Evolutionary conservation across 2,113 vertebrate species (phyloP).

Genomic region (Catharus bicknelli): DNA sequence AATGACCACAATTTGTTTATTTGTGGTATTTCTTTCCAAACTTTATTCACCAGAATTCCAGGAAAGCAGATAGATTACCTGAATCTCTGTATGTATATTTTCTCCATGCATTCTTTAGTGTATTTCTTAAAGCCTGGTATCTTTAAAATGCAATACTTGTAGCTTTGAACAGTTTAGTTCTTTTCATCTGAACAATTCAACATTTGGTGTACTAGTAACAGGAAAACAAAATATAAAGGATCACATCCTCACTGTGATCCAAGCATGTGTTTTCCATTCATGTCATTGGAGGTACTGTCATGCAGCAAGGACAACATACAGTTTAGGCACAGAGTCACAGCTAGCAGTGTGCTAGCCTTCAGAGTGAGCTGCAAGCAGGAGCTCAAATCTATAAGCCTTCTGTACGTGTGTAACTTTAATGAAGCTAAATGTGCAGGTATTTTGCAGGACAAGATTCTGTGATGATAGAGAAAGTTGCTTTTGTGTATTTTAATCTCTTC

Average conservation of each 20-base stretch:
- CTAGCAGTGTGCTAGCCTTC: background rate
- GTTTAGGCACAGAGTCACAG: constrained; percentile 40
- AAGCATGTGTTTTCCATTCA: constrained; percentile 35
- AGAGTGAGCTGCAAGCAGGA: background rate
- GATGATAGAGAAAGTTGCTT: background rate
- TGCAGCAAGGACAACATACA: constrained; percentile 25
- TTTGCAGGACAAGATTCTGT: background rate
- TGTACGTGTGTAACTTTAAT: background rate
- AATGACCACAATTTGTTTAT: background rate
- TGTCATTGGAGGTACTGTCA: constrained; percentile 24
- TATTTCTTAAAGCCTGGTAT: constrained; percentile 18
- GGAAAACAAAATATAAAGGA: background rate
- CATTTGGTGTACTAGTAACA: background rate
- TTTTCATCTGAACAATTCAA: constrained; percentile 12
- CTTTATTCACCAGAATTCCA: background rate
- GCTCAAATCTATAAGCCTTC: background rate
- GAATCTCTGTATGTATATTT: background rate
- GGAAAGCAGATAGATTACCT: background rate
- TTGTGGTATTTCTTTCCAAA: background rate
- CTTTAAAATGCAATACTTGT: constrained; percentile 45
- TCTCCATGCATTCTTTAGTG: background rate
- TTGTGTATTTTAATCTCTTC: background rate
- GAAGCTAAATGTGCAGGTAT: background rate
- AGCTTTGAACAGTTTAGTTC: constrained; percentile 8
- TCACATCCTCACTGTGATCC: background rate